Percentiles rank a stretch among this genome's conserved stretches.
phyloP scores from a whole-genome alignment of 2,797 vertebrate species.

The Dendrocincla fuliginosa region DNA sequence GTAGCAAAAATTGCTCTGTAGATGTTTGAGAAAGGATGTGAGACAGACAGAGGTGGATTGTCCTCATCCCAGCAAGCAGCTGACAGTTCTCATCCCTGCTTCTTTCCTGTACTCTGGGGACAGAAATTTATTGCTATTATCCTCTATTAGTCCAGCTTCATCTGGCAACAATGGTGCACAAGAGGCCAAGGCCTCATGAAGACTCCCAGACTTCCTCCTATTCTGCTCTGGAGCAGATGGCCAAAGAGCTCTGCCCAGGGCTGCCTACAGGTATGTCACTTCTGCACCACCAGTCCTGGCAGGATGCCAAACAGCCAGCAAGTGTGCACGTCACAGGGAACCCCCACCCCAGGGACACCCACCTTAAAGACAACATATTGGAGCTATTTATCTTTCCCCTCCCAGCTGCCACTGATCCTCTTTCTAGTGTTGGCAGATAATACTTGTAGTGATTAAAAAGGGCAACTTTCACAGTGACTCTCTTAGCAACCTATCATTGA shows the following conservation, averaged over 20 bases:
- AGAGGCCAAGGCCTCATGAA: not conserved
- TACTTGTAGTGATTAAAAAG: not conserved
- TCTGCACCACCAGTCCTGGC: not conserved
- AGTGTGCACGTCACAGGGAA: rapidly evolving
- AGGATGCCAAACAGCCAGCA: not conserved
- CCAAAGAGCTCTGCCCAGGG: not conserved
- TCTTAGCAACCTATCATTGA: not conserved
- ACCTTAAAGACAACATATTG: not conserved
- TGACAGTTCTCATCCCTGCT: not conserved
- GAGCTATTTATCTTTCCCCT: not conserved
- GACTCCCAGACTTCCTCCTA: rapidly evolving
- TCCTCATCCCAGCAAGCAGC: not conserved
- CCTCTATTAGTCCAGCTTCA: not conserved
- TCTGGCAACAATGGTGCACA: not conserved
- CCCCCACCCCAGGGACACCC: not conserved
- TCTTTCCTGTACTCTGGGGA: not conserved
- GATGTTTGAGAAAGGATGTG: not conserved
- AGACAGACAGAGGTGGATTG: not conserved
- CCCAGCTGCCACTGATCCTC: not conserved
- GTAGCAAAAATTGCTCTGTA: not conserved
- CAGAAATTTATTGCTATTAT: not conserved
- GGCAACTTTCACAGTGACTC: not conserved
- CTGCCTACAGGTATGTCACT: not conserved
- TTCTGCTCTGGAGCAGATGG: not conserved
- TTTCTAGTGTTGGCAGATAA: not conserved